These are phyloP conservation scores for Hydrozoanthus tunicans DNA, from an alignment of 64 coral and sea anemone genomes.

Conservation along the genomic window DNA sequence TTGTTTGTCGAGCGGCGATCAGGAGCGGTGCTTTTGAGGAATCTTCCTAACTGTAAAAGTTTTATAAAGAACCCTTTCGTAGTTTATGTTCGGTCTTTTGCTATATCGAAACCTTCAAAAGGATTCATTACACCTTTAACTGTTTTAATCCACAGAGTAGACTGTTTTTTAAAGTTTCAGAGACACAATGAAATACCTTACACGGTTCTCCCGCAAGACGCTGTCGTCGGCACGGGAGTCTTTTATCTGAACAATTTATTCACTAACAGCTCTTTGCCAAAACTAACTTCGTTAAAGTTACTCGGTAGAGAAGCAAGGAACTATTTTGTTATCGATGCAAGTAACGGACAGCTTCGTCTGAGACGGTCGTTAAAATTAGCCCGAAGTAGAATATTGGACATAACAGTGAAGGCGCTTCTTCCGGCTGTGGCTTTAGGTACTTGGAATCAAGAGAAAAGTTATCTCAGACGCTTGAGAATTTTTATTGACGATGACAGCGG, in stretches of 20 bases:
- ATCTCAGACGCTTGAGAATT: constrained; percentile 52
- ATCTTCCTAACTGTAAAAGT: constrained; percentile 66
- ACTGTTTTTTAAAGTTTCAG: constrained; percentile 76
- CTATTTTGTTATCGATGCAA: constrained; percentile 77
- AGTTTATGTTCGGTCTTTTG: constrained; percentile 57
- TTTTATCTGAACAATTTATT: constrained; percentile 50
- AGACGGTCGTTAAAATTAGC: constrained; percentile 58
- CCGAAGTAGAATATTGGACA: constrained; percentile 32
- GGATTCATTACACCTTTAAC: constrained; percentile 31
- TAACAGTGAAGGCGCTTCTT: constrained; percentile 47
- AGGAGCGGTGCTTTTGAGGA: constrained; percentile 67
- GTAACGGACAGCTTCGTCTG: constrained; percentile 67
- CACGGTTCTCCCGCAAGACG: constrained; percentile 46
- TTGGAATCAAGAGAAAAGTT: constrained; percentile 14
- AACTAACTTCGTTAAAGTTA: constrained; percentile 63
- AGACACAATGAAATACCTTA: constrained; percentile 34
- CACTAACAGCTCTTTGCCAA: not conserved
- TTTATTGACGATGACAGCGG: constrained; percentile 50
- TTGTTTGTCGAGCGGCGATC: constrained; percentile 60
- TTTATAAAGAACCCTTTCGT: constrained; percentile 65
- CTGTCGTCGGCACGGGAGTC: constrained; percentile 44
- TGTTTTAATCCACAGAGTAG: constrained; percentile 48
- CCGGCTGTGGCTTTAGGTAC: not conserved
- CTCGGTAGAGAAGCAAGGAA: constrained; percentile 39
- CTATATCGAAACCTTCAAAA: constrained; percentile 48